Base-by-base conservation (phyloP, 2,113 vertebrate species). In the Potamarius usumacintae region DNA sequence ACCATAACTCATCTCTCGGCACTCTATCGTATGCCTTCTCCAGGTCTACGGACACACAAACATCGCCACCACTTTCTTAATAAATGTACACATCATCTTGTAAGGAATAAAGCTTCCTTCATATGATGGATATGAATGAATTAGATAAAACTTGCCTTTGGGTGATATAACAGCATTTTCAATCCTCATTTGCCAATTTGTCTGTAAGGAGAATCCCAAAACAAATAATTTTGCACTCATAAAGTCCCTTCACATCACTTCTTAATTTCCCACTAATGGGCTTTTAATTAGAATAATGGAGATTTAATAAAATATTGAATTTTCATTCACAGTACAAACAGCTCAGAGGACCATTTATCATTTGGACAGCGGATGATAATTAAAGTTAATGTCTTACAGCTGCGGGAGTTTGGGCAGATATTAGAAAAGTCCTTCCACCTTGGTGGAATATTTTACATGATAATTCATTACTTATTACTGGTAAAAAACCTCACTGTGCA, bases 231-330 rank as follows among this genome's bases (percentile, higher is more conserved):
- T 85, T 52, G n/a, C 15, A 85, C 50, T 76, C 11, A 72, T 69
- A 20, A 84, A 12, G 52, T 34, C 83, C 30, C 30, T 42, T 74
- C 25, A 50, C 57, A 20, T 63, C 42, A 25, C 25, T 27, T 48
- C 42, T n/a, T 50, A 74, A 81, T 81, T 82, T 76, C 3, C 42
- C 48, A 20, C 71, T 77, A 77, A 77, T 77, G 53, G 42, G 2
- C 48, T 85, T 84, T 63, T 62, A 62, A 85, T 85, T 58, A 85
- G 42, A 77, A 62, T 85, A 77, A 77, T 77, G 57, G 84, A 85
- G 84, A 77, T 77, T 77, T 42, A 62, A 85, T 52, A 12, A 48
- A 85, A 85, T 34, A 85, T 60, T n/a, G 22, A 20, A 71, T 76
- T 85, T 85, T 76, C 11, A 48, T 8, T 85, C 71, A 4, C 67